phyloP scores from a whole-genome alignment of 1,140 invertebrate genomes.

The Heliconius nattereri region DNA sequence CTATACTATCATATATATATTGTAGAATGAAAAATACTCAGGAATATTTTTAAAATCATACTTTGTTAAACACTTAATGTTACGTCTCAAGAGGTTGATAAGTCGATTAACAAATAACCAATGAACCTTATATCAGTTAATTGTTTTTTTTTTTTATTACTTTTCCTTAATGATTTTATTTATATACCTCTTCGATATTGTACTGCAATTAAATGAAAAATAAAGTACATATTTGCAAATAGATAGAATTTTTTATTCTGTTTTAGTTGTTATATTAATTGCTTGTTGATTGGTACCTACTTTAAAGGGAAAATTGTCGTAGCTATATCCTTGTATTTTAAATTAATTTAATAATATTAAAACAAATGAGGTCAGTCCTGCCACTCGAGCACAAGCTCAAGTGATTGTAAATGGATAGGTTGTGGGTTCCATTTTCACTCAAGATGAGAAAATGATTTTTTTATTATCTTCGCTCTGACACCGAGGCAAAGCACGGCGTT shows the following conservation, averaged over 20 bases:
- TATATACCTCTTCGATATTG: not conserved
- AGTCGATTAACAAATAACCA: not conserved
- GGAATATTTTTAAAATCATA: not conserved
- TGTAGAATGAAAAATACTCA: no score
- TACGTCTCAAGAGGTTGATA: not conserved
- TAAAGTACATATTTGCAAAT: not conserved
- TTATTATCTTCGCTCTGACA: no score
- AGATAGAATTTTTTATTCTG: not conserved
- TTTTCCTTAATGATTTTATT: slow-evolving; percentile 11
- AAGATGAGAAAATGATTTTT: no score
- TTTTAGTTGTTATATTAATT: not conserved
- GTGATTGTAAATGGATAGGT: no score
- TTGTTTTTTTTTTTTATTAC: not conserved
- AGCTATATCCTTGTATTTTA: not conserved
- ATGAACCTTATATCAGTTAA: not conserved
- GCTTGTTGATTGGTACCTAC: not conserved
- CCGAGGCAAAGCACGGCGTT: no score
- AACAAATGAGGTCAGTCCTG: no score
- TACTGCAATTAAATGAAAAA: not conserved
- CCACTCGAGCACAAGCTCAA: no score
- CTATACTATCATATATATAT: no score
- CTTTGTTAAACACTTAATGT: not conserved
- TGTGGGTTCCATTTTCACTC: no score
- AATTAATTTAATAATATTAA: no score
- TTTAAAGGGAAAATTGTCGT: not conserved